A percentile compares a stretch with the other conserved stretches of the same genome.
These are phyloP conservation scores for Formica aserva DNA, from an alignment of 2,888 invertebrate genomes.

Conservation along the genomic window DNA sequence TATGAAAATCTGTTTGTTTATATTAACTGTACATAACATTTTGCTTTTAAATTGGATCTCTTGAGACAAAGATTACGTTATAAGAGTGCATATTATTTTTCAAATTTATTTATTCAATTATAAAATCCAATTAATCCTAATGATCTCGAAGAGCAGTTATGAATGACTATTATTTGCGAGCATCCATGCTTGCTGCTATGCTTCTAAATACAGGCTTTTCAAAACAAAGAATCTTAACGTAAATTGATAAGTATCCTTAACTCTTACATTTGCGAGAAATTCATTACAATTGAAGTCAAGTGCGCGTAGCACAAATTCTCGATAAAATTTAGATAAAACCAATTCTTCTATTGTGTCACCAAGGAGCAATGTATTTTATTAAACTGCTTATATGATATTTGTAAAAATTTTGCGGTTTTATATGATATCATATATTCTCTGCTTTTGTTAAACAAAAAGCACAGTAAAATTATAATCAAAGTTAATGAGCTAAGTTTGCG, in stretches of 20 bases:
- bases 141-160: background rate
- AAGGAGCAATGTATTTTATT: background rate
- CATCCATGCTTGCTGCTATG: background rate
- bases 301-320: background rate
- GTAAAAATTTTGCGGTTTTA: background rate
- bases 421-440: background rate
- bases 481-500: background rate
- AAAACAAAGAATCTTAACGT: conserved; percentile 8
- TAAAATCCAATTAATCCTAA: conserved; percentile 19
- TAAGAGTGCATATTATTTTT: background rate
- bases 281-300: conserved; percentile 22
- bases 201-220: background rate
- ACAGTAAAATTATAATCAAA: background rate
- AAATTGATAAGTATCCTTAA: conserved; percentile 19
- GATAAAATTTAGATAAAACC: background rate
- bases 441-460: background rate
- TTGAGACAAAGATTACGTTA: background rate
- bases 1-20: background rate
- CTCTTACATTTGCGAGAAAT: conserved; percentile 16
- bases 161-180: background rate
- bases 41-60: background rate
- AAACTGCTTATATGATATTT: background rate
- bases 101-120: conserved; percentile 2
- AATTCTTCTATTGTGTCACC: background rate
- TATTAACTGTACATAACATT: background rate